These are phyloP conservation scores for Rhynchomys soricoides DNA, from an alignment of 2,113 vertebrate species.

Conservation along the genomic window DNA sequence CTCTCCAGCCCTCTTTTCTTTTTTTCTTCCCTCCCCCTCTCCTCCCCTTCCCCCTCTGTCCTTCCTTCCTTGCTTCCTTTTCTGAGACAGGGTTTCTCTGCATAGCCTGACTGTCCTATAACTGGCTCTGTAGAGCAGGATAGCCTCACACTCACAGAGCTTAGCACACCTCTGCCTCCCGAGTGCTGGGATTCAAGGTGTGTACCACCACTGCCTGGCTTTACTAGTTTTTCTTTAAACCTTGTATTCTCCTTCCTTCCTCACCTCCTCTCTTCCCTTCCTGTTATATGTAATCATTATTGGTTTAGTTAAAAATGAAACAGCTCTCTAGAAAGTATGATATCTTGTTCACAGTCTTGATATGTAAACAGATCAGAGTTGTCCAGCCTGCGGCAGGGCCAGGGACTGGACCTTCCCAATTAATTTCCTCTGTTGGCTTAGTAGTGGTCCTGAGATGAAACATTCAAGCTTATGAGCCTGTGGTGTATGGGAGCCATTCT, in stretches of 20 bases:
- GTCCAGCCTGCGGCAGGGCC: not conserved
- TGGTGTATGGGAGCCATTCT: not conserved
- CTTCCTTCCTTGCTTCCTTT: not conserved
- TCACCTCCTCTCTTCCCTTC: not conserved
- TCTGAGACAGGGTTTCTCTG: not conserved
- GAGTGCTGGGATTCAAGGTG: not conserved
- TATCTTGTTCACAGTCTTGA: not conserved
- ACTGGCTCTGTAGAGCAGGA: not conserved
- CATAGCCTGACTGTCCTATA: not conserved
- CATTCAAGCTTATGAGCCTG: not conserved
- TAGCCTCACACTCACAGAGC: not conserved
- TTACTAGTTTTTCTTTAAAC: slow-evolving; percentile 12
- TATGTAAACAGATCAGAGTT: slow-evolving; percentile 20
- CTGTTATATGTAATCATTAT: not conserved
- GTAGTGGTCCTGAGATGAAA: not conserved
- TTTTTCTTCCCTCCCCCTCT: too few relatives aligned
- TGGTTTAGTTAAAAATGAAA: slow-evolving; percentile 43
- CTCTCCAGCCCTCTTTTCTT: too few relatives aligned
- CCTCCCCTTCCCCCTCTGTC: too few relatives aligned
- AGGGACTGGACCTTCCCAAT: not conserved
- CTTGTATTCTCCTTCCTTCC: not conserved
- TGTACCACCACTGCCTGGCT: not conserved
- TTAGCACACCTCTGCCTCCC: not conserved
- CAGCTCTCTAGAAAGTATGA: not conserved
- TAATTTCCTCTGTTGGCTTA: not conserved